phyloP scores from a whole-genome alignment of 2,797 vertebrate genomes.

The Notolabrus celidotus region DNA sequence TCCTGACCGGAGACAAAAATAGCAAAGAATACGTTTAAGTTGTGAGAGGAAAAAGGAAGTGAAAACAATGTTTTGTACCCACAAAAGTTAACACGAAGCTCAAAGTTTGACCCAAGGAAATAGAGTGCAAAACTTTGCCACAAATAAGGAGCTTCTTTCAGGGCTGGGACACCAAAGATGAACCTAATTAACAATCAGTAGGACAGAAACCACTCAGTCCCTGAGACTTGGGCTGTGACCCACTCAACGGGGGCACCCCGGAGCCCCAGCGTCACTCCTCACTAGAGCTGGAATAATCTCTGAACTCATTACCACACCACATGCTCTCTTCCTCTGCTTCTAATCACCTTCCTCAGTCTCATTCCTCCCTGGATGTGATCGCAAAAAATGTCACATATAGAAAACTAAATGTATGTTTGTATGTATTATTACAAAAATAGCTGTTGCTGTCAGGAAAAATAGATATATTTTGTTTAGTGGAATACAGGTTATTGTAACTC shows the following conservation, averaged over 20 bases:
- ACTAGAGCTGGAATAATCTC: slow-evolving; percentile 22
- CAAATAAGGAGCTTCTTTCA: slow-evolving; percentile 22
- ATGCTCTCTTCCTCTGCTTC: background rate
- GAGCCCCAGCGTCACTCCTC: slow-evolving; percentile 2
- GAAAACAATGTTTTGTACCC: no score
- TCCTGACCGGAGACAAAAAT: slow-evolving; percentile 77
- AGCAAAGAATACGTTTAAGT: background rate
- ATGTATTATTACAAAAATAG: background rate
- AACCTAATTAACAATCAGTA: slow-evolving; percentile 37
- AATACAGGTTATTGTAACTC: slow-evolving; percentile 23
- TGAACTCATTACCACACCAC: slow-evolving; percentile 24
- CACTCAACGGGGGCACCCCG: slow-evolving; percentile 18
- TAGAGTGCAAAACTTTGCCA: no score
- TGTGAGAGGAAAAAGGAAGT: background rate
- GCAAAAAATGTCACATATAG: no score
- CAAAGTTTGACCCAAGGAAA: no score
- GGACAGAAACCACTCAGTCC: slow-evolving; percentile 24
- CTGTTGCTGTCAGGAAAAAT: background rate
- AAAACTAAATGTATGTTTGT: no score
- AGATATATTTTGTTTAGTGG: background rate
- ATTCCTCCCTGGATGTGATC: background rate
- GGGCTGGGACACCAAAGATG: slow-evolving; percentile 6
- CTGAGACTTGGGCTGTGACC: slow-evolving; percentile 7
- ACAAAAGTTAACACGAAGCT: no score
- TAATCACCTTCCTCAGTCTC: background rate